Conservation (phyloP, 1,140 invertebrate species). For the Pseudomyrmex gracilis region DNA sequence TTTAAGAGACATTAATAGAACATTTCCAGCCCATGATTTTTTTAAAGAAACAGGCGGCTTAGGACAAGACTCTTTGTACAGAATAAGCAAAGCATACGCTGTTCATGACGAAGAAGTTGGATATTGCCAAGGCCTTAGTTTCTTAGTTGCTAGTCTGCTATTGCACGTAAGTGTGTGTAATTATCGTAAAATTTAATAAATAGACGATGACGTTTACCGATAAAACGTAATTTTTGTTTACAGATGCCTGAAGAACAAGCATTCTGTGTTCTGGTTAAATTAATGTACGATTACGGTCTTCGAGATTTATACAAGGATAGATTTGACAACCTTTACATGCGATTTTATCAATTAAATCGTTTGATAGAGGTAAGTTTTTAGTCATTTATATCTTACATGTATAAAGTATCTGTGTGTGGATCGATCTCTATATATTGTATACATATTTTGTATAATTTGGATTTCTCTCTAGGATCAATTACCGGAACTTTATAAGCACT, state of each 20-base stretch:
- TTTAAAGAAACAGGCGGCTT: conserved; percentile 96
- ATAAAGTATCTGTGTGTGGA: not conserved
- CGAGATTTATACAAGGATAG: conserved; percentile 98
- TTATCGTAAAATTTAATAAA: conserved; percentile 21
- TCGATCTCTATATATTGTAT: not conserved
- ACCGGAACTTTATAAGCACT: conserved; percentile 95
- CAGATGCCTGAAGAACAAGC: conserved; percentile 99
- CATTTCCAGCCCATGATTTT: conserved; percentile 99
- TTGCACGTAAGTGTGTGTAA: conserved; percentile 92
- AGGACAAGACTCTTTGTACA: conserved; percentile 98
- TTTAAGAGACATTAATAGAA: conserved; percentile 97
- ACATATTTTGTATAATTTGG: not conserved
- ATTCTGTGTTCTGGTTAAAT: conserved; percentile 97
- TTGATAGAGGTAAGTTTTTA: conserved; percentile 92
- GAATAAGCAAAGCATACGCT: conserved; percentile 98
- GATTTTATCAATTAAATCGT: conserved; percentile 98
- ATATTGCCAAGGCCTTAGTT: conserved; percentile 99
- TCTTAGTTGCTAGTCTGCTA: conserved; percentile 97
- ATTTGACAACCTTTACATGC: conserved; percentile 97
- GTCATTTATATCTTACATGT: not conserved
- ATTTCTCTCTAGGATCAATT: conserved; percentile 91
- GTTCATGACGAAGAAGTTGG: conserved; percentile 98
- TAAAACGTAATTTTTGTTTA: conserved; percentile 68
- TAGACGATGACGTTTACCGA: conserved; percentile 17
- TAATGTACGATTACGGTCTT: conserved; percentile 98